Conservation (phyloP, 2,797 vertebrate species). For the Cephalopachus bancanus region DNA sequence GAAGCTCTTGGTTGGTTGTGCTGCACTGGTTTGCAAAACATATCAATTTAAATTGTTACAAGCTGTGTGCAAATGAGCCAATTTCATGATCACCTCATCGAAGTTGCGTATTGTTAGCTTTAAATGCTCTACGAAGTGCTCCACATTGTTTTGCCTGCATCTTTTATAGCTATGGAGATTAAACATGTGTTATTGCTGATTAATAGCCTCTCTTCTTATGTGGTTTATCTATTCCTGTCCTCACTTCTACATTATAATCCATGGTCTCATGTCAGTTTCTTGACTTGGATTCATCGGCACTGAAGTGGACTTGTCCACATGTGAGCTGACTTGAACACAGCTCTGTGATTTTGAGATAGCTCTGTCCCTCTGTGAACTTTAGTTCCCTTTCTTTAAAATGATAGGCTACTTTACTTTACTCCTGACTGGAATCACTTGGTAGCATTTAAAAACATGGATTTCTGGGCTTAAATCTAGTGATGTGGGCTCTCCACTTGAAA, state of each 20-base stretch:
- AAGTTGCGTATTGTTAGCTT: slow-evolving; percentile 11
- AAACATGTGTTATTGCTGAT: slow-evolving; percentile 3
- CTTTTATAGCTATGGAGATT: slow-evolving; percentile 53
- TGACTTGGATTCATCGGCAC: not conserved
- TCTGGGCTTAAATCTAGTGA: not conserved
- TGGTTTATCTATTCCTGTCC: not conserved
- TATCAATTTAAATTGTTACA: slow-evolving; percentile 49
- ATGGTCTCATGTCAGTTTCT: not conserved
- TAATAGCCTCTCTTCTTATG: slow-evolving; percentile 20
- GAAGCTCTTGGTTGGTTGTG: not conserved
- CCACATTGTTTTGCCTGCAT: slow-evolving; percentile 56
- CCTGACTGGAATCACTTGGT: not conserved
- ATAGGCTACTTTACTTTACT: not conserved
- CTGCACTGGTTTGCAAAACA: slow-evolving; percentile 25
- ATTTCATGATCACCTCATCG: not conserved
- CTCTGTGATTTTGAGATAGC: not conserved
- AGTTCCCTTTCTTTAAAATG: slow-evolving; percentile 5
- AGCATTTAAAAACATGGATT: not conserved
- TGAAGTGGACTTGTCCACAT: not conserved
- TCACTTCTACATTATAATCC: slow-evolving; percentile 35
- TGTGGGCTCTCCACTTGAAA: not conserved
- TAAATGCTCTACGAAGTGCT: slow-evolving; percentile 46
- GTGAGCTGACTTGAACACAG: not conserved
- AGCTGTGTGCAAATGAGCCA: slow-evolving; percentile 16
- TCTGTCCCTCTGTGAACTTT: not conserved